Base-by-base conservation (phyloP, 2,888 invertebrate genomes). In the Seira musarum region DNA sequence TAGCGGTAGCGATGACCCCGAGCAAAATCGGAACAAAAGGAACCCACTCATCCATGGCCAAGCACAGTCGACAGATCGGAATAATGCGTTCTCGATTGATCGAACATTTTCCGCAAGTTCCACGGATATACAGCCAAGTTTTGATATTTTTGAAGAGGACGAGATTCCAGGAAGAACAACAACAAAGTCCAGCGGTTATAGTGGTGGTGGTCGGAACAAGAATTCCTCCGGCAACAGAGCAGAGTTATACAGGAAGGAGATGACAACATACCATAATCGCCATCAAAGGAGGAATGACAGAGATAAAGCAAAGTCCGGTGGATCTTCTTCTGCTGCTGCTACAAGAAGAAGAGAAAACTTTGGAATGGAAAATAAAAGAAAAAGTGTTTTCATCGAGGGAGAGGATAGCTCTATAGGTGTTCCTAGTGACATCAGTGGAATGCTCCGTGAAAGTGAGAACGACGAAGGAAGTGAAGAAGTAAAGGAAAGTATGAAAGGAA, bases 381-480 rank as follows among this genome's bases (percentile, higher is more conserved):
- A 57, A 57, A n/a, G 57, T 10, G 57, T 53, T 61, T 79, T 30
- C 30, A 53, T 63, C 35, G 79, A 79, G 21, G 75, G 46, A 10
- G 78, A 82, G 10, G 85, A 84, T 22, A 80, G 80, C 30, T 84
- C 83, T 57, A 77, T 80, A 24, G 84, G 81, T 17, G 74, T 84
- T 5, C 84, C 85, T 3, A 84, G 82, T 83, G 86, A 85, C 66
- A 70, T 78, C 22, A 78, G 77, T 57, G 77, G 77, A 1, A 78
- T 78, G 77, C 30, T 78, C 8, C 65, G 82, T 15, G 85, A 85
- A 17, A 83, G 80, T 64, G n/a, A n/a, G n/a, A n/a, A n/a, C n/a
- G n/a, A n/a, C n/a, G 85, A 85, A 61, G 80, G 83, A 53, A 84
- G 84, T 22, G 86, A 84, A 25, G 35, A 66, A 66, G 66, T 30